Evolutionary conservation across 2,113 vertebrate genomes (phyloP).

Genomic region (Vulpes vulpes): DNA sequence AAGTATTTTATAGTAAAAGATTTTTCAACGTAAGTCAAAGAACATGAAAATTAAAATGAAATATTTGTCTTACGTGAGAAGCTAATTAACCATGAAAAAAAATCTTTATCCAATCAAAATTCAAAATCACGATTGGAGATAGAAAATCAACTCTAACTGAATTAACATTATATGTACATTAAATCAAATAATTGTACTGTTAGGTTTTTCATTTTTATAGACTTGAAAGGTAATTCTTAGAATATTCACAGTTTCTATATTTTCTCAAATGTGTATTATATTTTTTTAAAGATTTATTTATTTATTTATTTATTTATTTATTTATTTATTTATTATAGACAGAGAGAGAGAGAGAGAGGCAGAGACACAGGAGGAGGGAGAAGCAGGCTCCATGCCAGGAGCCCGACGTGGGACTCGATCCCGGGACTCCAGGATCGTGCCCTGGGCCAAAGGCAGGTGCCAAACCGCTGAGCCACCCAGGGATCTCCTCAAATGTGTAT

Average conservation of each 20-base stretch:
- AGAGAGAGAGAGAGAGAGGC: no score
- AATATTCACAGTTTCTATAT: constrained; percentile 14
- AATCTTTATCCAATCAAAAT: constrained; percentile 29
- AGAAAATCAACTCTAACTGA: constrained; percentile 41
- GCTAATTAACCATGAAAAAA: constrained; percentile 24
- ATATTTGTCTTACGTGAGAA: neutral
- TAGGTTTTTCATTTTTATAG: constrained; percentile 33
- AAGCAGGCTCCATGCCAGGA: no score
- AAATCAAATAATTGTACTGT: constrained; percentile 17
- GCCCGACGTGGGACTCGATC: no score
- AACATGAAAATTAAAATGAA: constrained; percentile 13
- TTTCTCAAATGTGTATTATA: constrained; percentile 35
- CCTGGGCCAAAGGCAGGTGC: no score
- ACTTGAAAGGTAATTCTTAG: neutral
- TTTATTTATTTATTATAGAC: no score
- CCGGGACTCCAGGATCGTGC: no score
- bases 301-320: no score
- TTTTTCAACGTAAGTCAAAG: constrained; percentile 35
- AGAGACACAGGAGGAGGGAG: no score
- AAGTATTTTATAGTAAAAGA: neutral
- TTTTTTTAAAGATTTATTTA: no score
- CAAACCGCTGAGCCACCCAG: no score
- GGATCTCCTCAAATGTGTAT: neutral
- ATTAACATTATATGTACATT: neutral
- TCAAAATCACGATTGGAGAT: constrained; percentile 10